Conservation (phyloP, 2,113 vertebrate genomes). For the Nothoprocta pentlandii region DNA sequence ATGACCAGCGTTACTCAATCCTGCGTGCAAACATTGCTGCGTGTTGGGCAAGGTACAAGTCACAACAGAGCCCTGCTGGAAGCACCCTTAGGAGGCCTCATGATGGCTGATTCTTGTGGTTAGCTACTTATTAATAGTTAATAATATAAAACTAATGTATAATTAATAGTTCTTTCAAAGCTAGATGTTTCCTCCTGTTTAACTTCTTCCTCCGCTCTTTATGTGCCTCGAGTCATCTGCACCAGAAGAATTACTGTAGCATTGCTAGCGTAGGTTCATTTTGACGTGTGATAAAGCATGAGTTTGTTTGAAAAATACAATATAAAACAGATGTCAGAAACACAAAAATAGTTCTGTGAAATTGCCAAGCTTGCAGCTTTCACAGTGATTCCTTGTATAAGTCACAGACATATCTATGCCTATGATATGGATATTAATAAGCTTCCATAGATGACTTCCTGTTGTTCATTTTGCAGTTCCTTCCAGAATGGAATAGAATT, state of each 20-base stretch:
- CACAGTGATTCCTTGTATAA: background rate
- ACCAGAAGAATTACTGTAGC: too few relatives aligned
- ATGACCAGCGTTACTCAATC: background rate
- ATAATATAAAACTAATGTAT: background rate
- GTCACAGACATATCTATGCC: background rate
- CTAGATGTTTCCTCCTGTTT: background rate
- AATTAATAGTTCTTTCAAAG: background rate
- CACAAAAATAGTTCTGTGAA: background rate
- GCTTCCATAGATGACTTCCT: background rate
- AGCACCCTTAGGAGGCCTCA: background rate
- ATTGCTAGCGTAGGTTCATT: background rate
- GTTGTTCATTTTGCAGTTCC: background rate
- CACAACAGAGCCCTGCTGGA: background rate
- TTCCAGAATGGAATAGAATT: background rate
- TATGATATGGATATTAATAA: background rate
- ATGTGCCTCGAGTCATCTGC: too few relatives aligned
- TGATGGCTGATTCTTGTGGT: background rate
- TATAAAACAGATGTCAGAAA: background rate
- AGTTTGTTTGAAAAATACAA: background rate
- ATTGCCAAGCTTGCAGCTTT: background rate
- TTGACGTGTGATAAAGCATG: background rate
- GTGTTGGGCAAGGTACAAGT: background rate
- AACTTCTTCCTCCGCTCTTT: background rate
- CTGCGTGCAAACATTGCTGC: constrained; percentile 7
- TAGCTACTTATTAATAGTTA: background rate